phyloP scores from a whole-genome alignment of 2,888 invertebrate species.

The Aporophyla lueneburgensis region DNA sequence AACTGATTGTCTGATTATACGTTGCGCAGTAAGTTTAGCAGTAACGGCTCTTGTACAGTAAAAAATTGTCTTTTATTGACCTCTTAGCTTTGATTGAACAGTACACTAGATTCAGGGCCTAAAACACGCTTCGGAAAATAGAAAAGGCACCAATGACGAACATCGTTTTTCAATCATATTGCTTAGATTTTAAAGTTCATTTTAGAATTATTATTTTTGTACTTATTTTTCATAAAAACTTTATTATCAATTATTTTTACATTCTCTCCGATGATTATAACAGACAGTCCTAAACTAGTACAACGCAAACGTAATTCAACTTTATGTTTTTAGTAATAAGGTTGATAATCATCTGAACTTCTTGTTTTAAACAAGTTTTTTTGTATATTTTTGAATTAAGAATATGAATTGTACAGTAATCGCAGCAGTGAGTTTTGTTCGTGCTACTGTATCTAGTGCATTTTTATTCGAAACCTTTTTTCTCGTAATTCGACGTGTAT shows the following conservation, averaged over 20 bases:
- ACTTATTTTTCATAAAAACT: neutral
- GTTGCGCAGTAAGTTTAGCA: conserved; percentile 7
- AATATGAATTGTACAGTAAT: neutral
- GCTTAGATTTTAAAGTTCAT: neutral
- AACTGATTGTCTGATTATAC: conserved; percentile 13
- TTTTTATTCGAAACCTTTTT: neutral
- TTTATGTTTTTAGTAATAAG: neutral
- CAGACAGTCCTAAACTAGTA: neutral
- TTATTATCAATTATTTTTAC: neutral
- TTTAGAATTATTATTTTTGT: conserved; percentile 1
- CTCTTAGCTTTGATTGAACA: neutral
- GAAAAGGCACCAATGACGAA: neutral
- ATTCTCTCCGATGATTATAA: neutral
- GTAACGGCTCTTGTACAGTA: conserved; percentile 31
- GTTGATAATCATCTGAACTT: neutral
- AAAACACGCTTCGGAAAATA: neutral
- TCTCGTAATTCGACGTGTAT: neutral
- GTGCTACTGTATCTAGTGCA: neutral
- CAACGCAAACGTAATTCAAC: neutral
- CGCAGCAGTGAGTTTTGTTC: neutral
- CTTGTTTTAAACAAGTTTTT: neutral
- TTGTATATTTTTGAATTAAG: neutral
- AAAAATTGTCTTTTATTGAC: neutral
- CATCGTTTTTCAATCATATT: neutral
- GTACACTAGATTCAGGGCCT: neutral